Evolutionary conservation across 2,113 vertebrate species (phyloP).

Genomic region (Megaceryle torquata): DNA sequence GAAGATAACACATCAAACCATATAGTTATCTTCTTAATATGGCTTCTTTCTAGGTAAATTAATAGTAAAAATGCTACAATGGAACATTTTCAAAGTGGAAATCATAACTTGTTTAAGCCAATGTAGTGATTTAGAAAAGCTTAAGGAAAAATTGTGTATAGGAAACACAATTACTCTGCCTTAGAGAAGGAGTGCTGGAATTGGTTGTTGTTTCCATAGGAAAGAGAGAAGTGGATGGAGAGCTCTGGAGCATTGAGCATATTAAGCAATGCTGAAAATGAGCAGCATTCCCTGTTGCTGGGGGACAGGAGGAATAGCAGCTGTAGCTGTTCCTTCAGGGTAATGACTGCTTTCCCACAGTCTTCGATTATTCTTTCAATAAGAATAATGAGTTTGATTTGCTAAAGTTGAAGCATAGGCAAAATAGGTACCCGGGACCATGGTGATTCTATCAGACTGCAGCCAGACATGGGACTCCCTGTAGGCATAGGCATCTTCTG

Average conservation of each 20-base stretch:
- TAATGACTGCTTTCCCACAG: neutral
- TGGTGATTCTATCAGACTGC: neutral
- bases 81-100: neutral
- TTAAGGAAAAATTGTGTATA: neutral
- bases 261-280: constrained; percentile 4
- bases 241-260: neutral
- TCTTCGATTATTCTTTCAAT: constrained; percentile 20
- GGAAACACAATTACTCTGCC: neutral
- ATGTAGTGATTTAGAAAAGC: neutral
- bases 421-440: neutral
- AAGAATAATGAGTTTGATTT: constrained; percentile 4
- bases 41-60: neutral
- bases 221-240: neutral
- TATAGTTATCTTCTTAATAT: neutral
- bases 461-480: neutral
- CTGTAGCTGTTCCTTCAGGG: neutral
- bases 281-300: neutral
- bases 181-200: neutral
- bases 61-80: neutral
- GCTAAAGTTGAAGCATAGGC: neutral
- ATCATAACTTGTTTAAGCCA: neutral
- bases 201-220: neutral
- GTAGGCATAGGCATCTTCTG: neutral
- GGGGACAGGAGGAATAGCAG: neutral
- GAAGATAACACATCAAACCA: neutral